Evolutionary conservation across 2,888 invertebrate genomes (phyloP), one percentile per base, ranked within the genome.

Genomic region (Aporophyla nigra): DNA sequence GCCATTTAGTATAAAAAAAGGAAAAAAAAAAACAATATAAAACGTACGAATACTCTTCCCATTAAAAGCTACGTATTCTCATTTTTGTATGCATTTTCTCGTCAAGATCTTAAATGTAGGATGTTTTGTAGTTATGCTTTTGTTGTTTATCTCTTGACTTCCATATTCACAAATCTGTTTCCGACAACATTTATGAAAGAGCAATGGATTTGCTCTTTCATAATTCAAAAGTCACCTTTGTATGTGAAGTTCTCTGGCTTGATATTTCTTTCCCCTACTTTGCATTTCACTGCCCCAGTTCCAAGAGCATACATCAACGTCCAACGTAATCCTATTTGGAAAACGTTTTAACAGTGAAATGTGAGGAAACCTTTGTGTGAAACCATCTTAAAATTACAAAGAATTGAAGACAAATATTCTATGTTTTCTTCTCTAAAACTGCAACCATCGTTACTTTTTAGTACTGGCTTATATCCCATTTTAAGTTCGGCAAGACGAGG

Each of bases 231-330:
- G 21, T 14, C 51, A 67, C 70, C 56, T 77, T 65, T 63, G 72
- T 66, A 67, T 71, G 78, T 49, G 62, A 69, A 84, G 66, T 86
- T 82, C 63, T 58, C 27, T 0, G 21, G 53, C 46, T 56, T 61
- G 62, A 76, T 76, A 79, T 82, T 85, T 76, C 63, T 73, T 61
- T 74, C 59, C 49, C 56, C 70, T 76, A 72, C 71, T 79, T 86
- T 80, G 63, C 72, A 74, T 88, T 74, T 74, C 51, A 27, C 58
- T 78, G 86, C 24, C 68, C 88, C 51, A 86, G 68, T 86, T 88
- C 63, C 73, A 40, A 78, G 59, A 80, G 61, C 77, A 80, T 86
- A 80, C 73, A 82, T 86, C 75, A 77, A 74, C 67, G 78, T 84
- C 78, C 51, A 63, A 63, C 40, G 24, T 76, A 84, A 86, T 78